Percentiles rank a stretch among this genome's conserved stretches.
Evolutionary conservation across 2,113 vertebrate species (phyloP).

Genomic region (Syngnathoides biaculeatus): DNA sequence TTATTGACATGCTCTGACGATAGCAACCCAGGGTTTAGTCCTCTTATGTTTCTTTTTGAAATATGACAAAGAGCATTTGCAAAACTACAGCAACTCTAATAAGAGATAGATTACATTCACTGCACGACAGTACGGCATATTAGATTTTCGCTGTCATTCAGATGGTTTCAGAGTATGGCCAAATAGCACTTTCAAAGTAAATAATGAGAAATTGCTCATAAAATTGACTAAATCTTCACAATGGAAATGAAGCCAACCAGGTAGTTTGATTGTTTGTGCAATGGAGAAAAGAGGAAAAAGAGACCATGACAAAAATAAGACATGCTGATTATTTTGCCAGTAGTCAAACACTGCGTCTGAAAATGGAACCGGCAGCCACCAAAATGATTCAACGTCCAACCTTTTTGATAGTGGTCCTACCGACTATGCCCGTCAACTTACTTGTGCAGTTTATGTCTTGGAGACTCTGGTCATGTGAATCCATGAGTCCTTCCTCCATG

Average conservation of each 20-base stretch:
- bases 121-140: too few relatives aligned
- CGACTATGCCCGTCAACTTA: constrained; percentile 64
- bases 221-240: neutral
- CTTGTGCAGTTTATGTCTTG: constrained; percentile 79
- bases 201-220: neutral
- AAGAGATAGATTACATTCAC: too few relatives aligned
- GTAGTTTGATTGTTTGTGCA: neutral
- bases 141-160: too few relatives aligned
- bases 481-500: constrained; percentile 62
- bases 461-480: constrained; percentile 59
- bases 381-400: neutral
- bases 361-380: neutral
- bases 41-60: constrained; percentile 20
- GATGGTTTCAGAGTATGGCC: too few relatives aligned
- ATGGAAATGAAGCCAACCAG: neutral
- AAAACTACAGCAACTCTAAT: neutral
- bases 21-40: constrained; percentile 8
- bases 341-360: neutral
- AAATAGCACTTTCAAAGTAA: neutral
- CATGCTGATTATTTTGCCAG: neutral
- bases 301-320: neutral
- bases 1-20: constrained; percentile 34
- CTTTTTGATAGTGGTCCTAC: neutral
- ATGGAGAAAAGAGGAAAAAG: neutral
- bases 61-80: neutral